phyloP scores from a whole-genome alignment of 2,888 invertebrate genomes.

The Drosophila pegasa region DNA sequence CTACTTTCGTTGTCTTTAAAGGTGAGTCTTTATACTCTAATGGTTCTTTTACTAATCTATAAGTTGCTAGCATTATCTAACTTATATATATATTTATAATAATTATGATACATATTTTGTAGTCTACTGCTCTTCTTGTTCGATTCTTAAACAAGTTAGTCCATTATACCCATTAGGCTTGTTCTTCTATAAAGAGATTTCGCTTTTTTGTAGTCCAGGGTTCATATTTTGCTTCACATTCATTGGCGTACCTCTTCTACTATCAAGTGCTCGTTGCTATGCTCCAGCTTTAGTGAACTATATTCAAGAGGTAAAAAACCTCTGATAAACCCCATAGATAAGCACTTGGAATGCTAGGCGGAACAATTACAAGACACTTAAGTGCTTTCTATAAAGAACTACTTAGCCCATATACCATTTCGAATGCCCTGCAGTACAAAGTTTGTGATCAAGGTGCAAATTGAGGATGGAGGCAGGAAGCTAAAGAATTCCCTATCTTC shows the following conservation, averaged over 20 bases:
- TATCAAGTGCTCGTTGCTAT: constrained; percentile 5
- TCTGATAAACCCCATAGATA: constrained; percentile 10
- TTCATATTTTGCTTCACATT: no score
- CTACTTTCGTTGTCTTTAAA: background rate
- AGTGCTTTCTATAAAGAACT: background rate
- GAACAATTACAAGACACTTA: constrained; percentile 2
- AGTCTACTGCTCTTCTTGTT: background rate
- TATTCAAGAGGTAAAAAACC: constrained; percentile 10
- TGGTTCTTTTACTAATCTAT: background rate
- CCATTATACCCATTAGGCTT: no score
- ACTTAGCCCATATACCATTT: background rate
- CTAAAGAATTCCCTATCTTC: no score
- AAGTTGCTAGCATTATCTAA: background rate
- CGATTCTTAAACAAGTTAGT: no score
- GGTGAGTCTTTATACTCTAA: background rate
- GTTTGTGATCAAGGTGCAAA: background rate
- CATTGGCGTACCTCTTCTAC: no score
- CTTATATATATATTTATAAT: background rate
- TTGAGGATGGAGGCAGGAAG: no score
- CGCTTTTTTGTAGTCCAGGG: constrained; percentile 4
- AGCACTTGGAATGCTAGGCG: background rate
- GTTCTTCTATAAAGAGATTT: no score
- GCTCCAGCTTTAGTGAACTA: constrained; percentile 14
- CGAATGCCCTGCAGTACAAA: background rate
- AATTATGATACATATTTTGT: background rate